Evolutionary conservation across 1,140 invertebrate genomes (phyloP).

Genomic region (Asobara japonica): DNA sequence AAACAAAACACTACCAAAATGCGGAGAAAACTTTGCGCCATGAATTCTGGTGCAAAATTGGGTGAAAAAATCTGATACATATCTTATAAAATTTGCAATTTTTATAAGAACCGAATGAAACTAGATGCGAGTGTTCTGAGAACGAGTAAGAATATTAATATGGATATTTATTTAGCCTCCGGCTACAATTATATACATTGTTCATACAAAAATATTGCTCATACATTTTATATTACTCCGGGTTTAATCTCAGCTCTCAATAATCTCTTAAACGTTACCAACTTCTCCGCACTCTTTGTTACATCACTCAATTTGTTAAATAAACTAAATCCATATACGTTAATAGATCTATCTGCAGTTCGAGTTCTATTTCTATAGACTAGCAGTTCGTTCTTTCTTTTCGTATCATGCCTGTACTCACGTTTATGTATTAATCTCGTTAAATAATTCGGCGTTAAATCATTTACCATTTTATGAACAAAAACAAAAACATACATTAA

Average conservation of each 20-base stretch:
- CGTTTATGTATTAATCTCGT: not conserved
- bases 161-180: too few species aligned
- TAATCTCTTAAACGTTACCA: not conserved
- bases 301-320: conserved; percentile 14
- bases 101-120: too few species aligned
- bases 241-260: not conserved
- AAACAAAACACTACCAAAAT: too few species aligned
- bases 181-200: too few species aligned
- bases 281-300: not conserved
- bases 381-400: conserved; percentile 2
- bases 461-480: conserved; percentile 24
- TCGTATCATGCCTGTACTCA: conserved; percentile 12
- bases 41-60: too few species aligned
- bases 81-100: too few species aligned
- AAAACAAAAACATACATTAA: conserved; percentile 11
- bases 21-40: too few species aligned
- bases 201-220: too few species aligned
- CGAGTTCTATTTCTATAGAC: not conserved
- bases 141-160: too few species aligned
- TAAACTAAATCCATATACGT: not conserved
- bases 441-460: not conserved
- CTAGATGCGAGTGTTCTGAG: too few species aligned
- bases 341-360: conserved; percentile 18
- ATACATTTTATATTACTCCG: not conserved
- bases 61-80: too few species aligned